A percentile compares a stretch with the other conserved stretches of the same genome.
Conservation (phyloP, 1,140 invertebrate species). For the Parapsyche elsis region DNA sequence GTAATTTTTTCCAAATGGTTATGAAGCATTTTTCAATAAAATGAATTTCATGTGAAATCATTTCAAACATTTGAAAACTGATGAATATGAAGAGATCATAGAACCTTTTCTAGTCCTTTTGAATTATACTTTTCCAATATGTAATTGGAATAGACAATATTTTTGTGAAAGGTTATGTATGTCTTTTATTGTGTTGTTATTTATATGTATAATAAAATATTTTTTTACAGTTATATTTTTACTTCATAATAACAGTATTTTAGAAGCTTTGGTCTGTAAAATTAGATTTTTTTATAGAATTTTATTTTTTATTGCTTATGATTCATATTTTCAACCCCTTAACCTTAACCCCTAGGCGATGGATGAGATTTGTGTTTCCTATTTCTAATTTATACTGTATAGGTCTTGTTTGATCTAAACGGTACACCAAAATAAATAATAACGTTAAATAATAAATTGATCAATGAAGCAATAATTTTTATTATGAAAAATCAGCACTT, state of each 20-base stretch:
- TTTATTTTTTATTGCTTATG: background rate
- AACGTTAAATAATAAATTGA: too few species aligned
- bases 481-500: too few species aligned
- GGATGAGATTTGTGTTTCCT: background rate
- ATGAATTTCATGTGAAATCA: background rate
- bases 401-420: background rate
- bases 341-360: background rate
- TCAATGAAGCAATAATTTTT: too few species aligned
- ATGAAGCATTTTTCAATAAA: background rate
- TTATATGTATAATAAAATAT: constrained; percentile 52
- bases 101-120: constrained; percentile 55
- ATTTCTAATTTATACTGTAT: background rate
- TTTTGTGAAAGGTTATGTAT: constrained; percentile 54
- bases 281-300: background rate
- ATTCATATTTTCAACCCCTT: background rate
- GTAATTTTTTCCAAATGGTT: constrained; percentile 9
- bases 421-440: background rate
- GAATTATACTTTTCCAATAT: constrained; percentile 54
- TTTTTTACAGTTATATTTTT: constrained; percentile 49
- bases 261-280: constrained; percentile 4
- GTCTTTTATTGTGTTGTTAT: constrained; percentile 55
- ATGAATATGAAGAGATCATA: constrained; percentile 23
- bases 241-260: constrained; percentile 34
- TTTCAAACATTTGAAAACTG: background rate
- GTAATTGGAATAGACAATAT: constrained; percentile 53